Base-by-base conservation (phyloP, 2,113 vertebrate genomes). In the Crocuta crocuta region DNA sequence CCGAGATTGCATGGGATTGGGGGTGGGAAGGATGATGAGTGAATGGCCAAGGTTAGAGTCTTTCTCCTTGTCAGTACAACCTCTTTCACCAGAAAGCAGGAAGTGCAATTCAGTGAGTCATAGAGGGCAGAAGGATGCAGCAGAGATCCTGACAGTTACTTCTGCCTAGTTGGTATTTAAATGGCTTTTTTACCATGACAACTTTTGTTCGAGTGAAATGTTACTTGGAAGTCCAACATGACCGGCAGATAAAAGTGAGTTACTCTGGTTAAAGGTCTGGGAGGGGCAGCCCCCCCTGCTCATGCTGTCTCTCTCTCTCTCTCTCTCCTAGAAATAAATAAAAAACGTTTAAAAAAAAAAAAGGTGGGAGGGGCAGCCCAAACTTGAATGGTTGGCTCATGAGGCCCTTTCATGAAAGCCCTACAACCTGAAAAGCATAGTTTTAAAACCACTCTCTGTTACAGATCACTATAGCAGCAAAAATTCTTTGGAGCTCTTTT, bases 101-200 rank as follows among this genome's bases (percentile, higher is more conserved):
- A 80, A 61, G 24, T 23, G 10, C 10, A 58, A 16, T 78, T 73
- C 84, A 70, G 7, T 53, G 95, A 81, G 50, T 79, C 88, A 83
- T 19, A n/a, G 66, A 73, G 73, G 61, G n/a, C n/a, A 78, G 35
- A 70, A 71, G 31, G 28, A 78, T 35, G 43, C 33, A 33, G 43
- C 17, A 28, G 19, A 81, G 35, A 85, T 15, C 78, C 33, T 86
- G 48, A 85, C 73, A 65, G 16, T 53, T 31, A 83, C 89, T 50
- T 68, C 61, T 58, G 66, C 63, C 6, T 31, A 88, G 28, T 10
- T 19, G 11, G 71, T 79, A 65, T 76, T 78, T 50, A 45, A 76
- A 92, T 70, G 61, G 73, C 70, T 95, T 95, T 94, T 94, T 79
- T n/a, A 73, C 43, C 82, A 74, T 12, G n/a, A 73, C 76, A 91